phyloP scores from a whole-genome alignment of 2,797 vertebrate species.

The Sphenopsis melanotis region DNA sequence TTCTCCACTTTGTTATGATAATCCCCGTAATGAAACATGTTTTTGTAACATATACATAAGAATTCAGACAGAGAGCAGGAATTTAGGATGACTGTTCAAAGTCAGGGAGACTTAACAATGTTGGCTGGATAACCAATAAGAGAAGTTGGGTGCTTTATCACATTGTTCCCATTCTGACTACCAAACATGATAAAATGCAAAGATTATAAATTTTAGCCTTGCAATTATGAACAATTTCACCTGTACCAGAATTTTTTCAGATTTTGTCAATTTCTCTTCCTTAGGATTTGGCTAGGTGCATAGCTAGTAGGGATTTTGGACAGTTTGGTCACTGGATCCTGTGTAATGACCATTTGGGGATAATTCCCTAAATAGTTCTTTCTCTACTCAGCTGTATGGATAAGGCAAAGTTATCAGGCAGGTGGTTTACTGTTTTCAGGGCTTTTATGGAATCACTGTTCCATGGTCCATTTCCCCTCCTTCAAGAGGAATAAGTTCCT shows the following conservation, averaged over 20 bases:
- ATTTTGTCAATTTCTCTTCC: neutral
- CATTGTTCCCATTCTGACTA: neutral
- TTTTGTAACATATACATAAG: neutral
- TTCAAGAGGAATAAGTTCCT: neutral
- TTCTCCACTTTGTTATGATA: neutral
- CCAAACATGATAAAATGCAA: neutral
- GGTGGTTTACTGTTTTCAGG: neutral
- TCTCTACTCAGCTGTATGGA: neutral
- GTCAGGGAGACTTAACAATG: neutral
- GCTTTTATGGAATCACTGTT: neutral
- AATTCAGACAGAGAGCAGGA: neutral
- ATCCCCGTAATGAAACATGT: neutral
- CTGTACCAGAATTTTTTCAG: neutral
- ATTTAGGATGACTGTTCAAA: neutral
- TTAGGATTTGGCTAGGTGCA: neutral
- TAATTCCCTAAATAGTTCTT: neutral
- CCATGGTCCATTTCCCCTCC: neutral
- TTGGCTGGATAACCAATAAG: neutral
- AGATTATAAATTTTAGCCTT: neutral
- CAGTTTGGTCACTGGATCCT: neutral
- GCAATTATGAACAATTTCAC: neutral
- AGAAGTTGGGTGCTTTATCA: neutral
- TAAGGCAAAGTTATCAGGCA: neutral
- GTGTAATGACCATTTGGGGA: neutral
- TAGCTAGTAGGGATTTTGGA: neutral